A percentile compares a stretch with the other conserved stretches of the same genome.
phyloP scores from a whole-genome alignment of 2,888 invertebrate genomes.

The Eristalis tenax region DNA sequence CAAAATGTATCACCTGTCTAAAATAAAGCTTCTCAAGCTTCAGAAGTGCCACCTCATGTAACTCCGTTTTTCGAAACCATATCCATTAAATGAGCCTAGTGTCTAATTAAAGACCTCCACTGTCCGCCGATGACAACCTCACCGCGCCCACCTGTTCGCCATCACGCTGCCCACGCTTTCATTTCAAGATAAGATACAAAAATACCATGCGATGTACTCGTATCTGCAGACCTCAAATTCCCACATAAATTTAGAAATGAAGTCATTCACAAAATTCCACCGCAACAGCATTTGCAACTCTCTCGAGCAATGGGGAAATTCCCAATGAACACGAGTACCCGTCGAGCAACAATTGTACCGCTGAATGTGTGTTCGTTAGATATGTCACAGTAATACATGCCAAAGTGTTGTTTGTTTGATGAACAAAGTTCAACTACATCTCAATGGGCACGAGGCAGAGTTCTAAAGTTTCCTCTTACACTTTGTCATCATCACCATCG shows the following conservation, averaged over 20 bases:
- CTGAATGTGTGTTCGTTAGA: not conserved
- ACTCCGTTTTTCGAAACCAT: too few species aligned
- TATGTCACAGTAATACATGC: not conserved
- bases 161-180: not conserved
- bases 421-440: slow-evolving; percentile 32
- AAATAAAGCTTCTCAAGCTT: too few species aligned
- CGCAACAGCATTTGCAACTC: slow-evolving; percentile 5
- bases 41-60: too few species aligned
- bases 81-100: not conserved
- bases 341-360: not conserved
- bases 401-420: slow-evolving; percentile 1
- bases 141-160: not conserved
- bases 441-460: slow-evolving; percentile 22
- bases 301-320: not conserved
- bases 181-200: not conserved
- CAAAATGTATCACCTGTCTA: too few species aligned
- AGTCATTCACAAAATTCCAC: not conserved
- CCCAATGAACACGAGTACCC: not conserved
- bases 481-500: not conserved
- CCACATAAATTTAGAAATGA: slow-evolving; percentile 5
- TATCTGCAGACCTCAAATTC: not conserved
- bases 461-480: not conserved
- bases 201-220: not conserved
- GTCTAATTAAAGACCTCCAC: not conserved
- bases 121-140: not conserved